Evolutionary conservation across 2,797 vertebrate species (phyloP).

Genomic region (Darevskia nairensis): DNA sequence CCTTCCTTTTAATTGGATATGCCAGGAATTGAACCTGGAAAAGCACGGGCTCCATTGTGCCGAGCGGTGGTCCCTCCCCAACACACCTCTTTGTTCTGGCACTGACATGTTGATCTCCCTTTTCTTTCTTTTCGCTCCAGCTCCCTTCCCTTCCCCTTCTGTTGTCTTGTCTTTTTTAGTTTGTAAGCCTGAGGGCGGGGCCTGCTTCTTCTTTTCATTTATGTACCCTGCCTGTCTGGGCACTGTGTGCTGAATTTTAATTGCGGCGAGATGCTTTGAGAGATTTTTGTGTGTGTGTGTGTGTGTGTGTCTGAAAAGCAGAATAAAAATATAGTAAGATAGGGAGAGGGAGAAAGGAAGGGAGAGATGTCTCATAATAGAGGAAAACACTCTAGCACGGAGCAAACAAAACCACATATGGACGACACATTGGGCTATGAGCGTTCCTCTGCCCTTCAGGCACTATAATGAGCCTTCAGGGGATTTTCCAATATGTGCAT

Average conservation of each 20-base stretch:
- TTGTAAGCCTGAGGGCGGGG: background rate
- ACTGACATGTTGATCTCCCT: background rate
- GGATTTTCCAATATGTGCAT: background rate
- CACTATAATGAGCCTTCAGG: conserved; percentile 5
- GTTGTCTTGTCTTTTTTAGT: background rate
- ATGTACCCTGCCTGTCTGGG: background rate
- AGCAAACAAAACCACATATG: background rate
- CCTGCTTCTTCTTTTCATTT: background rate
- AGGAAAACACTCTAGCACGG: background rate
- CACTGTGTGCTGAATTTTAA: background rate
- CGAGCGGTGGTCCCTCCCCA: background rate
- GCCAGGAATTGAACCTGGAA: background rate
- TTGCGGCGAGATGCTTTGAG: background rate
- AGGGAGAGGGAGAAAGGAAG: background rate
- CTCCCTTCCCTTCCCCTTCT: background rate
- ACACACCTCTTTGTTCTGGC: conserved; percentile 8
- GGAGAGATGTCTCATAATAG: background rate
- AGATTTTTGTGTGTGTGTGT: background rate
- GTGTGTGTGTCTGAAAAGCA: background rate
- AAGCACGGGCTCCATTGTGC: background rate
- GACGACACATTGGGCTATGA: background rate
- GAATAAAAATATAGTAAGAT: background rate
- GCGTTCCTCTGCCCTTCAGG: background rate
- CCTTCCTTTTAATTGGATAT: too few species aligned
- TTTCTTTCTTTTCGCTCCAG: background rate